phyloP scores from a whole-genome alignment of 2,797 vertebrate species.

The Melopsittacus undulatus region DNA sequence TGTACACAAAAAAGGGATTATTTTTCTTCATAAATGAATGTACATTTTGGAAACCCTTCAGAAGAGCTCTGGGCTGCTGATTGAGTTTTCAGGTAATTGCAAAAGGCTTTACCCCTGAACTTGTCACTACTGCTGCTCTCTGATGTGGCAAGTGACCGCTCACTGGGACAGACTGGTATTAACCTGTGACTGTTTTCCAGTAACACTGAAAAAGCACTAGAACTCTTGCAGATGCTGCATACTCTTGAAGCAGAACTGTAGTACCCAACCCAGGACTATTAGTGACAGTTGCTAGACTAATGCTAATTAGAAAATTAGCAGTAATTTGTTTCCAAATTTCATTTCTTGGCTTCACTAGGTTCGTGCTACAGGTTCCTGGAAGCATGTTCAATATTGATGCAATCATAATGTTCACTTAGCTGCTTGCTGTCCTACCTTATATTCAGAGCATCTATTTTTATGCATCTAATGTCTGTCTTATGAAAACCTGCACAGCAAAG shows the following conservation, averaged over 20 bases:
- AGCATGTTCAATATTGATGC: neutral
- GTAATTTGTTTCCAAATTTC: neutral
- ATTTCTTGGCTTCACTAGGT: neutral
- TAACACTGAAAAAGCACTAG: rapidly evolving
- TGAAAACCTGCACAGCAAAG: neutral
- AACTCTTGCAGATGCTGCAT: neutral
- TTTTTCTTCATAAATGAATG: neutral
- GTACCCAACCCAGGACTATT: neutral
- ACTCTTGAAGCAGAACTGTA: neutral
- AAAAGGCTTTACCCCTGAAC: neutral
- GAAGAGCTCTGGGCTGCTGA: neutral
- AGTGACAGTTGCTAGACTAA: neutral
- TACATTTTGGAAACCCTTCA: neutral
- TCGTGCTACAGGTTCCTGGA: neutral
- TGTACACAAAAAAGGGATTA: neutral
- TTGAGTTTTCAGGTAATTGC: neutral
- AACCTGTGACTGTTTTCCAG: rapidly evolving
- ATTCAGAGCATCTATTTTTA: neutral
- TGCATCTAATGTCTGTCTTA: neutral
- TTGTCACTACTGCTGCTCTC: neutral
- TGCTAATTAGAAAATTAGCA: neutral
- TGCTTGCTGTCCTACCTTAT: neutral
- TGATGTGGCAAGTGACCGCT: neutral
- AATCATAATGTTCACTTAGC: rapidly evolving
- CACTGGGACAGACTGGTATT: rapidly evolving